These are phyloP conservation scores for Anhinga anhinga DNA, from an alignment of 2,113 vertebrate genomes.

Conservation along the genomic window DNA sequence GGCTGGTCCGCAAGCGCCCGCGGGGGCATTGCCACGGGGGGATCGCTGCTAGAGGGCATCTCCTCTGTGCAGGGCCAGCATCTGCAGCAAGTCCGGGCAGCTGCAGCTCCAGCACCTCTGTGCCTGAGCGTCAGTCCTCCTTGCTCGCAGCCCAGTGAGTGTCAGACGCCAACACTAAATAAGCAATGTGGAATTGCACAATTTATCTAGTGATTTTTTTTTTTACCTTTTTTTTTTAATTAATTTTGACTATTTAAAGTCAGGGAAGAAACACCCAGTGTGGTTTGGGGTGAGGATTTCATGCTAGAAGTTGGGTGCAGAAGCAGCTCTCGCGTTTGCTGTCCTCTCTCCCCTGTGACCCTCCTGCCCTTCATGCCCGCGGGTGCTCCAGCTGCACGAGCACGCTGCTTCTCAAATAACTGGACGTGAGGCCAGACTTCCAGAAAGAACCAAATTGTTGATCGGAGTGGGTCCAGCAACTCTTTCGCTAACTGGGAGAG, in stretches of 20 bases:
- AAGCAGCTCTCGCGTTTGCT: not conserved
- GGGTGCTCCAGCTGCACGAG: not conserved
- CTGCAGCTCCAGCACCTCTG: not conserved
- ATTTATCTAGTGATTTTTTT: not conserved
- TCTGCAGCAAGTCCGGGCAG: not conserved
- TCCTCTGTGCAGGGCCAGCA: not conserved
- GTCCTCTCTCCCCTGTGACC: not conserved
- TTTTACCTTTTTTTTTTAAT: not conserved
- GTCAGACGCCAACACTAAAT: not conserved
- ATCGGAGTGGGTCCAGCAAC: not conserved
- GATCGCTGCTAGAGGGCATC: not conserved
- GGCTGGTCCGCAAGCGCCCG: not conserved
- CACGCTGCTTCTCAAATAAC: not conserved
- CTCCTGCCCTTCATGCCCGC: not conserved
- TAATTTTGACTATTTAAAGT: not conserved
- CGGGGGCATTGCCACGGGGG: not conserved
- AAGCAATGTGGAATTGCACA: fast-evolving
- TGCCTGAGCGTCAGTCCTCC: not conserved
- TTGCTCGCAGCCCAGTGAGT: not conserved
- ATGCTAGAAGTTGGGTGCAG: not conserved
- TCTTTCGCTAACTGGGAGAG: not conserved
- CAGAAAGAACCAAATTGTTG: not conserved
- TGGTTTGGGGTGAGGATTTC: not conserved
- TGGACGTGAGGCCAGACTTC: not conserved
- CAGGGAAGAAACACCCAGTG: not conserved